These are phyloP conservation scores for Odontophorus gujanensis DNA, from an alignment of 2,113 vertebrate genomes.

Conservation along the genomic window DNA sequence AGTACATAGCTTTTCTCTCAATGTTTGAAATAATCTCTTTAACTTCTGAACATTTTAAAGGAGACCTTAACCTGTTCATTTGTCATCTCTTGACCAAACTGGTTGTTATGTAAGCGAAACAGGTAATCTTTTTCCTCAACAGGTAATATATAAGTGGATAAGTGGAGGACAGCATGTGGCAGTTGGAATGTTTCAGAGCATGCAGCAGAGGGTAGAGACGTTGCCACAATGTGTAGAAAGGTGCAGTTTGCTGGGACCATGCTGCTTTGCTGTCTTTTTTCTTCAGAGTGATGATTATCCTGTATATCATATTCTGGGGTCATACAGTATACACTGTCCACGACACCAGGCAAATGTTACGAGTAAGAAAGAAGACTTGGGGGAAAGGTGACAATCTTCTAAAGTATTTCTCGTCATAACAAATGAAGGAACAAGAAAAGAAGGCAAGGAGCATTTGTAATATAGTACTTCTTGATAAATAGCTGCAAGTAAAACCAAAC, in stretches of 20 bases:
- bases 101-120: not conserved
- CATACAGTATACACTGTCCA: rapidly evolving
- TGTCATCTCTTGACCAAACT: not conserved
- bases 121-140: not conserved
- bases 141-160: not conserved
- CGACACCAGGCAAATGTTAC: not conserved
- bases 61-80: not conserved
- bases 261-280: not conserved
- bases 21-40: not conserved
- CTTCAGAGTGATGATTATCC: not conserved
- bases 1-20: not conserved
- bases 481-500: not conserved
- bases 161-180: not conserved
- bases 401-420: not conserved
- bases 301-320: not conserved
- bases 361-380: not conserved
- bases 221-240: not conserved
- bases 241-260: rapidly evolving
- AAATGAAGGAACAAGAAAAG: not conserved
- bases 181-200: not conserved
- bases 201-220: rapidly evolving
- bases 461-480: no score
- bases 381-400: not conserved
- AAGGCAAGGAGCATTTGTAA: not conserved
- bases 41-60: not conserved